These are phyloP conservation scores for Ophion slaviceki DNA, from an alignment of 2,888 invertebrate genomes.

Conservation along the genomic window DNA sequence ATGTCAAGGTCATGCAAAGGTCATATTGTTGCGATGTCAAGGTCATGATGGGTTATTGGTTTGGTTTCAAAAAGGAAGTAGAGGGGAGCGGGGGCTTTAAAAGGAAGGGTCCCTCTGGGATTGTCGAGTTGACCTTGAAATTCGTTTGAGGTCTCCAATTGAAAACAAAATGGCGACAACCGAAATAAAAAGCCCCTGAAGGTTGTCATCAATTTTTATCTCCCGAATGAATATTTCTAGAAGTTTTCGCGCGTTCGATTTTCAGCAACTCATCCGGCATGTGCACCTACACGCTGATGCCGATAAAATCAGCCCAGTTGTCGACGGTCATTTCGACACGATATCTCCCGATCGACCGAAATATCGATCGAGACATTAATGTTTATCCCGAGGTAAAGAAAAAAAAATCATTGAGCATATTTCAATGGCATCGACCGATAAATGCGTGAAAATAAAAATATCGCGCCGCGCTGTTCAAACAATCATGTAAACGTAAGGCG, in stretches of 20 bases:
- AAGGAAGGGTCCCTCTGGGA: too few relatives aligned
- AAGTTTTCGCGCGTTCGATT: too few relatives aligned
- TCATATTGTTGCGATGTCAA: too few relatives aligned
- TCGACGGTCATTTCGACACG: conserved; percentile 40
- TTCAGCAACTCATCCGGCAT: neutral
- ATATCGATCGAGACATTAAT: conserved; percentile 26
- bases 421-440: conserved; percentile 61
- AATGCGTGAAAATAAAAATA: conserved; percentile 51
- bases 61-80: too few relatives aligned
- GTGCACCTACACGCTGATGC: neutral
- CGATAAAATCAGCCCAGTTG: conserved; percentile 19
- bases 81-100: too few relatives aligned
- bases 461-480: conserved; percentile 9
- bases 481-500: conserved; percentile 10
- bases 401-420: conserved; percentile 49
- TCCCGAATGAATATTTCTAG: too few relatives aligned
- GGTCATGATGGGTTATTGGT: too few relatives aligned
- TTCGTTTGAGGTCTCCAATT: too few relatives aligned
- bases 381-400: conserved; percentile 33
- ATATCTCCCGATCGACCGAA: conserved; percentile 29
- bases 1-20: neutral
- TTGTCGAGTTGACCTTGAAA: too few relatives aligned
- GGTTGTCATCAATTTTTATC: too few relatives aligned
- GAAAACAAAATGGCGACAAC: too few relatives aligned
- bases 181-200: too few relatives aligned